Base-by-base conservation (phyloP, 2,888 invertebrate genomes). In the Xanthia icteritia region DNA sequence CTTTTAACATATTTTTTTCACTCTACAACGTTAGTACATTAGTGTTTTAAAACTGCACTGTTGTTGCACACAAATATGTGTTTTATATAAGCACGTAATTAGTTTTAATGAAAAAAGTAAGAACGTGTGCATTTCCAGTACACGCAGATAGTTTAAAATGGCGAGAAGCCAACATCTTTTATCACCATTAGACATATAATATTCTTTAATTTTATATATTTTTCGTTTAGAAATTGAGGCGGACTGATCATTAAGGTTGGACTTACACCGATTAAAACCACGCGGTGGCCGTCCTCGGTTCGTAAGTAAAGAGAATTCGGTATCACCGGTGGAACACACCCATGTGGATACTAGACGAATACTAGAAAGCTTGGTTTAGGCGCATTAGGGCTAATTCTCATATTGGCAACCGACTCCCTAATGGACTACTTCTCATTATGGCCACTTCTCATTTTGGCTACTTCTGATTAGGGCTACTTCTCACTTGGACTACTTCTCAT, bases 11-110 rank as follows among this genome's bases (percentile, higher is more conserved):
- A 31, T 23, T 0, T 64, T 45, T 73, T 76, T 76, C 48, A 76
- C 15, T 20, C 5, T 27, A 70, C 69, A 80, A 51, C 65, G 36
- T 76, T 48, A 69, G 36, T 56, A 73, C 61, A 73, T 77, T 70
- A 77, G 56, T 39, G 42, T 82, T 82, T 66, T 71, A 60, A 71
- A 83, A 51, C 71, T 68, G 60, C 68, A 73, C n/a, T 70, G 45
- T 77, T 71, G 15, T 74, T 45, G 27, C 84, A 70, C 60, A 73
- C 42, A 68, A 83, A 17, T 61, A 73, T 72, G 23, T 71, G 45
- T 61, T 76, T 71, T 76, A 73, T 36, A 54, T 67, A 58, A 58
- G 45, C 17, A 65, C 36, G 36, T 79, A 65, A 74, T 69, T 69
- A 69, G 45, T 58, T 80, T 80, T 71, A 42, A 54, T 63, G 23